Evolutionary conservation across 2,888 invertebrate species (phyloP).

Genomic region (Eupithecia inturbata): DNA sequence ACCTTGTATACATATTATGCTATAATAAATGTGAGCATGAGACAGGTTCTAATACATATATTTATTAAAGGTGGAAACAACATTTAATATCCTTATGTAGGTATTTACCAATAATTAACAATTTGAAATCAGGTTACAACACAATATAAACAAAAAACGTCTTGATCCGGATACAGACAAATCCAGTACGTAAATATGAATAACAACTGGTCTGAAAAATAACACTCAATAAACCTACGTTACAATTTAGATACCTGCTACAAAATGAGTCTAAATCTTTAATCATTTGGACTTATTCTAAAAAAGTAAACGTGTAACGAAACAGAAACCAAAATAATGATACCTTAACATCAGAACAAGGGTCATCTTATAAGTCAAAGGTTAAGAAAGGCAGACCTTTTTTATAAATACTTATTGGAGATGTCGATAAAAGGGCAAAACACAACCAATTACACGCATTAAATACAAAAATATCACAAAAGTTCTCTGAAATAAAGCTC

Average conservation of each 20-base stretch:
- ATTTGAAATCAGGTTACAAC: too few species aligned
- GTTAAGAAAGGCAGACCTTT: background rate
- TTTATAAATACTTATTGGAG: background rate
- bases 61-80: too few species aligned
- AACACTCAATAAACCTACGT: background rate
- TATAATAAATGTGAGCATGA: too few species aligned
- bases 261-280: background rate
- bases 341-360: background rate
- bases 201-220: background rate
- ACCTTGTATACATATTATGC: too few species aligned
- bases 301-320: background rate
- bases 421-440: background rate
- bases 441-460: background rate
- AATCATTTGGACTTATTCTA: background rate
- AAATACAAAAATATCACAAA: conserved; percentile 11
- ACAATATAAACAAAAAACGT: too few species aligned
- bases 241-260: background rate
- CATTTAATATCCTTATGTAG: too few species aligned
- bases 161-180: too few species aligned
- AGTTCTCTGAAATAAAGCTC: conserved; percentile 29
- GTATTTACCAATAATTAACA: too few species aligned
- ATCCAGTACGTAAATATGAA: background rate
- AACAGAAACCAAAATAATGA: background rate
- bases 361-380: background rate
- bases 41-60: too few species aligned